Percentiles rank a stretch among this genome's conserved stretches.
phyloP scores from a whole-genome alignment of 2,888 invertebrate species.

The Apodemia duryi region DNA sequence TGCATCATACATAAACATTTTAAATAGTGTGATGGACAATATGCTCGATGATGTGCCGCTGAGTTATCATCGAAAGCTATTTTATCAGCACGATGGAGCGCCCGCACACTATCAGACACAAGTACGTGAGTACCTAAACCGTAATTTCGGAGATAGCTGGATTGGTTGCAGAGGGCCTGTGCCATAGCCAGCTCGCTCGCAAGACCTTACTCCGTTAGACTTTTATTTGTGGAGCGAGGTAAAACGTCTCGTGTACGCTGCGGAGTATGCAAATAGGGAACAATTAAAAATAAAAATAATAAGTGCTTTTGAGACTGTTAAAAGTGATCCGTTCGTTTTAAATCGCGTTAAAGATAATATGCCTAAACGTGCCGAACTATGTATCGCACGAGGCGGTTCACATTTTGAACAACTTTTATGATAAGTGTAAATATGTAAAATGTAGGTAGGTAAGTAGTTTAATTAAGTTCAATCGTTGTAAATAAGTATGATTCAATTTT shows the following conservation, averaged over 20 bases:
- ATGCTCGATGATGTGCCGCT: slow-evolving; percentile 24
- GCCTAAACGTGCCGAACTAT: background rate
- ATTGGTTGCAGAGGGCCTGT: background rate
- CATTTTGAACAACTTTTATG: background rate
- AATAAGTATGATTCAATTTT: slow-evolving; percentile 1
- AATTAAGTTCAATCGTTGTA: background rate
- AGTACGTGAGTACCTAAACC: slow-evolving; percentile 23
- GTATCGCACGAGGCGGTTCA: background rate
- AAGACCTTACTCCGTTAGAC: too few species aligned
- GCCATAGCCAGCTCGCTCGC: background rate
- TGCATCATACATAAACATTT: slow-evolving; percentile 17
- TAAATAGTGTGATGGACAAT: slow-evolving; percentile 20
- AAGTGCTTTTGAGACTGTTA: too few species aligned
- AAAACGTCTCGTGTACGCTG: background rate
- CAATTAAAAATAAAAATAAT: too few species aligned
- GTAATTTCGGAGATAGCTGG: background rate
- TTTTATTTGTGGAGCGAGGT: too few species aligned
- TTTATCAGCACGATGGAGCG: slow-evolving; percentile 26
- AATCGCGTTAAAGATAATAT: background rate
- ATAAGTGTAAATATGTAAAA: background rate
- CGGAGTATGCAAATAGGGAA: background rate
- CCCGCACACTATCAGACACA: slow-evolving; percentile 25
- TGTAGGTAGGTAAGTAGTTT: background rate
- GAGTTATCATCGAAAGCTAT: slow-evolving; percentile 17
- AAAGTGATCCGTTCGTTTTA: too few species aligned